phyloP scores from a whole-genome alignment of 2,113 vertebrate species.

The Trematocara zebra region DNA sequence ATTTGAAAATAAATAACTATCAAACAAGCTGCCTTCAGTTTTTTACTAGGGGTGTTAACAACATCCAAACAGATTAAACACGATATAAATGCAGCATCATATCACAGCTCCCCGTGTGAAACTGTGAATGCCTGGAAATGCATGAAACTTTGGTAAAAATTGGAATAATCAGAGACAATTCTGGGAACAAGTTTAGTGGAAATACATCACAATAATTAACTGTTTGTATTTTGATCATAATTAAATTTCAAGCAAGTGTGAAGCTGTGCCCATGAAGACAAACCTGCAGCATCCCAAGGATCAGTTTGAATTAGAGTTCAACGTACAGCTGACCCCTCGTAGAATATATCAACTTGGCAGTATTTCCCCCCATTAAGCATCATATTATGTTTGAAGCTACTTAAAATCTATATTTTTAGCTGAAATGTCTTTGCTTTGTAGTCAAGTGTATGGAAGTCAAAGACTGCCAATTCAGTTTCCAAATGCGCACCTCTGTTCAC shows the following conservation, averaged over 20 bases:
- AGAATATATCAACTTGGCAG: not conserved
- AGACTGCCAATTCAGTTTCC: not conserved
- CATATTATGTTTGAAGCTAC: not conserved
- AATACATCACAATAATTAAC: not conserved
- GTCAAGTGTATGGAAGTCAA: not conserved
- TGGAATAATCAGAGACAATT: not conserved
- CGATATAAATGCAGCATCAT: not conserved
- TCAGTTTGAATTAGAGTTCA: not conserved
- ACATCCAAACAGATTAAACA: not conserved
- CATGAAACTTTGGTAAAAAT: not conserved
- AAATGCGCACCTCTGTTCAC: not conserved
- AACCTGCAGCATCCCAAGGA: not conserved
- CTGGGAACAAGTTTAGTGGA: not conserved
- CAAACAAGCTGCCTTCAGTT: not conserved
- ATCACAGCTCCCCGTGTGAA: not conserved
- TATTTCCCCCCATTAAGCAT: not conserved
- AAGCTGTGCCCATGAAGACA: not conserved
- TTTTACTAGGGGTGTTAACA: not conserved
- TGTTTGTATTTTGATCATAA: not conserved
- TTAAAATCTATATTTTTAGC: not conserved
- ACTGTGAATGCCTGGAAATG: not conserved
- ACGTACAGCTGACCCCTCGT: not conserved
- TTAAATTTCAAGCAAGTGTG: not conserved
- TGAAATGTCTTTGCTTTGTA: not conserved
- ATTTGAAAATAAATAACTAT: not conserved